Evolutionary conservation across 2,888 invertebrate genomes (phyloP), one percentile per base, ranked within the genome.

Genomic region (Phlogophora meticulosa): DNA sequence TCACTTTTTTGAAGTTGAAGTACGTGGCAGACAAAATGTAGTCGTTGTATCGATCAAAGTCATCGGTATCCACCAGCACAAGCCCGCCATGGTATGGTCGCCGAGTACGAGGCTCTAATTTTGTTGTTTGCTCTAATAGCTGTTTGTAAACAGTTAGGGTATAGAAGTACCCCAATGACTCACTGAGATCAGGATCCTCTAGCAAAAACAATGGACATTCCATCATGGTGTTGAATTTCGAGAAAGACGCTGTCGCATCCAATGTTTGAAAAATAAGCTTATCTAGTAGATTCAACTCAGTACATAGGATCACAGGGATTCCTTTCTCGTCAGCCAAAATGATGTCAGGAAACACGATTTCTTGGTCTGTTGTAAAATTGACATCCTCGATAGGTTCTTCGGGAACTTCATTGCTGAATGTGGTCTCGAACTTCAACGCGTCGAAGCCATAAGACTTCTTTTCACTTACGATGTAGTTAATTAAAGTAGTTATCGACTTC

Each of bases 31-130:
- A 83, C 56, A 90, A 56, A 78, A 90, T 78, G 65, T 86, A 90
- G 51, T 90, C 90, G 46, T 90, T 90, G 66, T 90, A 90, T 72
- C 76, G 83, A 55, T 90, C 90, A 58, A 89, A 90, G 20, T 86
- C 72, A 40, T 85, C 76, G 0, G 82, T 82, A 43, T 86, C 87
- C 53, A 76, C 79, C 3, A 89, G 70, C 55, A 89, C 88, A n/a
- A 90, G 78, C 4, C 89, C 90, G 0, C 88, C 89, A 32, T 86
- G 82, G 65, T 83, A 89, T 4, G 81, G 84, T 70, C 75, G 81
- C 36, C 89, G 78, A 22, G 88, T 88, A 10, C 87, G 85, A 9
- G 90, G 90, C n/a, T 90, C 90, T 4, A 77, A 81, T 34, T 74
- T 85, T 4, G n/a, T 80, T 36, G 43, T 36, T 10, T 76, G 80